Base-by-base conservation (phyloP, 2,113 vertebrate genomes). In the Thryonomys swinderianus region DNA sequence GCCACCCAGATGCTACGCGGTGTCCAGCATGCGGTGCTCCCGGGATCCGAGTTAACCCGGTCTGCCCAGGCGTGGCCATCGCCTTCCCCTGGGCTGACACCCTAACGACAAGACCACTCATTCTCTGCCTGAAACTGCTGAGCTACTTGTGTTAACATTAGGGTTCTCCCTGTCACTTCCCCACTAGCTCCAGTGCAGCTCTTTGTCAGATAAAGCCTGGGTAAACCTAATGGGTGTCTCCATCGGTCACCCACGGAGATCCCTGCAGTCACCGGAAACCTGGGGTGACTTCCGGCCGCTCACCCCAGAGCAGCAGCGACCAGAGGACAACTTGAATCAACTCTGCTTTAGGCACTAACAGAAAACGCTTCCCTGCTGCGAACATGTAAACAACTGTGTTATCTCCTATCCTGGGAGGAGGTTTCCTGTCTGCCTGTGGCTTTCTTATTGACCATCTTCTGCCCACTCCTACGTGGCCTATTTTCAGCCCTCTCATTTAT, bases 251-350 rank as follows among this genome's bases (percentile, higher is more conserved):
- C 25, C 34, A 11, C 16, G 59, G 10, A 78, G n/a, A 40, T 32
- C 8, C 10, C 18, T 14, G 20, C 51, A 3, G 4, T 8, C 1
- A 30, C 53, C 90, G 45, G 40, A 57, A 42, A 40, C 25, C 61
- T 7, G 51, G 69, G 10, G 13, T 16, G 55, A 67, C 42, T 4
- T 61, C 16, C 18, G 8, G 30, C 62, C 53, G 20, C 21, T 88
- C 11, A 1, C 18, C 25, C 37, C 34, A n/a, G n/a, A n/a, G 5
- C 27, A 2, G 6, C 20, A n/a, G 73, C 0, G 0, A 0, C 25
- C 3, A 45, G 30, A 81, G 17, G 30, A 34, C 14, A 53, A 12
- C 1, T 42, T 2, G 23, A 30, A 4, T 25, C 5, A 2, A 10
- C 13, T 34, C 12, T 2, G 34, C 21, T 76, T 69, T 57, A 51